Base-by-base conservation (phyloP, 2,888 invertebrate genomes). In the Invenusta paracnida region DNA sequence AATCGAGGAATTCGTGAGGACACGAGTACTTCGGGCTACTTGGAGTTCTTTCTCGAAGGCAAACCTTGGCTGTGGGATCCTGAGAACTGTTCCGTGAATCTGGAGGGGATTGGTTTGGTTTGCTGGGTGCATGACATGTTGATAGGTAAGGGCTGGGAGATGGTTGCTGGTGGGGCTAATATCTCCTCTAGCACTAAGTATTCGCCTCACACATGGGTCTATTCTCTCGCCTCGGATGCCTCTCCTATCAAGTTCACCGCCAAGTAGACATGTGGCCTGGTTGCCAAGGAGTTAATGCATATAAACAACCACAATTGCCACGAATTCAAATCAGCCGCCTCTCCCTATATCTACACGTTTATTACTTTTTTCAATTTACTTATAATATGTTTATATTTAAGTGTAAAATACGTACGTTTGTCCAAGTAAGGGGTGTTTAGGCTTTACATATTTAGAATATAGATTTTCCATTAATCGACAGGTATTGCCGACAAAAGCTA, bases 161-260 rank as follows among this genome's bases (percentile, higher is more conserved):
- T 85, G 29, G 85, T 86, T 67, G 86, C 29, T 27, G 66, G 25
- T 27, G 85, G 86, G 5, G 83, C 85, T 27, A 85, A 86, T 66
- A 86, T 86, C n/a, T 86, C 85, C 67, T 85, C 84, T n/a, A 86
- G 29, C 29, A 86, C 67, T 25, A 85, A 86, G 48, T 86, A 85
- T 73, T 86, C 86, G 28, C 86, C 86, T 23, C 79, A 67, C 28
- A 84, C 84, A 5, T 82, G 29, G 82, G 2, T 82, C 25, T 73
- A 73, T 73, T 73, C 73, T 23, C n/a, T n/a, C n/a, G n/a, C n/a
- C n/a, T n/a, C n/a, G n/a, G n/a, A 73, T 73, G 17, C 73, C 5
- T 23, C 73, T 25, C 11, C 5, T 73, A 5, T 73, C 73, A 73
- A 73, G 27, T 73, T 73, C n/a, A n/a, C n/a, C n/a, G n/a, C n/a